Evolutionary conservation across 2,797 vertebrate genomes (phyloP).

Genomic region (Spondyliosoma cantharus): DNA sequence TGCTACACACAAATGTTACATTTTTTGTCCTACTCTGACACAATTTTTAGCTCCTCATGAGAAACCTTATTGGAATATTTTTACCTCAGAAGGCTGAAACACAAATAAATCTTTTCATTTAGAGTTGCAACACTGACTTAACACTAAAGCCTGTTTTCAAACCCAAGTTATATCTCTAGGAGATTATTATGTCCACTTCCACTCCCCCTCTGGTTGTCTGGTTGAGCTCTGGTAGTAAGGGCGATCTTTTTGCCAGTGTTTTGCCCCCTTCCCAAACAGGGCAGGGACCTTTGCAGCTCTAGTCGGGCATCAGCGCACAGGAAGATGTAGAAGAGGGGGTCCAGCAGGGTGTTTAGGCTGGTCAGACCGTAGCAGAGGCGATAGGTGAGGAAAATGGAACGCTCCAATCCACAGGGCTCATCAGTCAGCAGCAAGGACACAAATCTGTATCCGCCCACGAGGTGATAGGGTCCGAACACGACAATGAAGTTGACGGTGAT

Average conservation of each 20-base stretch:
- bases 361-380: slow-evolving; percentile 85
- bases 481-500: slow-evolving; percentile 86
- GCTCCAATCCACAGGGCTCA: slow-evolving; percentile 79
- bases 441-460: slow-evolving; percentile 85
- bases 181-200: slow-evolving; percentile 48
- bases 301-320: slow-evolving; percentile 82
- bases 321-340: slow-evolving; percentile 88
- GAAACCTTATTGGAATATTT: not conserved
- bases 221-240: slow-evolving; percentile 44
- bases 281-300: slow-evolving; percentile 81
- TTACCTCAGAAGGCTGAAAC: not conserved
- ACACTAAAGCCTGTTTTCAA: not conserved
- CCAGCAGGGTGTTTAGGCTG: slow-evolving; percentile 85
- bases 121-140: slow-evolving; percentile 8
- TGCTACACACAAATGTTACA: not conserved
- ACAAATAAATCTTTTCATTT: not conserved
- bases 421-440: slow-evolving; percentile 78
- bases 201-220: slow-evolving; percentile 39
- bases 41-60: not conserved
- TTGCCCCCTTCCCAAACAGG: slow-evolving; percentile 71
- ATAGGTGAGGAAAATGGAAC: slow-evolving; percentile 81
- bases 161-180: slow-evolving; percentile 35
- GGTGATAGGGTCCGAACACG: slow-evolving; percentile 86
- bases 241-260: slow-evolving; percentile 45
- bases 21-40: not conserved